These are phyloP conservation scores for Neosilurus mollespiculum DNA, from an alignment of 2,797 vertebrate species.

Conservation along the genomic window DNA sequence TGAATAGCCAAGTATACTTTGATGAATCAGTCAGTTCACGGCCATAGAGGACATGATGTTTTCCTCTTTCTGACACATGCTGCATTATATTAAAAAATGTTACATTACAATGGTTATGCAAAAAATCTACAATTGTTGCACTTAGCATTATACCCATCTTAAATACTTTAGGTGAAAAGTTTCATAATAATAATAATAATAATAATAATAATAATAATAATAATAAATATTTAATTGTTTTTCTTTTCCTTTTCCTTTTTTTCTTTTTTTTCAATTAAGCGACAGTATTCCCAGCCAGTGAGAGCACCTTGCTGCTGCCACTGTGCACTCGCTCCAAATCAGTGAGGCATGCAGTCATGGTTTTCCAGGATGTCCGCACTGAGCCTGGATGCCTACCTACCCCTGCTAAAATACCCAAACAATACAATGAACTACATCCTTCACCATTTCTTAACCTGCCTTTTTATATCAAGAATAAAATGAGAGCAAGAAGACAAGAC, in stretches of 20 bases:
- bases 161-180: not conserved
- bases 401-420: conserved; percentile 8
- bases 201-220: not conserved
- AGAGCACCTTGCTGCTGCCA: not conserved
- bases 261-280: too few species aligned
- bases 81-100: not conserved
- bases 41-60: not conserved
- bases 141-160: not conserved
- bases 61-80: not conserved
- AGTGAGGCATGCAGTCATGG: not conserved
- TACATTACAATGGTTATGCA: not conserved
- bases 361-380: not conserved
- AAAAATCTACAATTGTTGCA: not conserved
- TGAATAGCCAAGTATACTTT: not conserved
- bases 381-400: conserved; percentile 46
- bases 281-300: not conserved
- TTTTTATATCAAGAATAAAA: conserved; percentile 57
- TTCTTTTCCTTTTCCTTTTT: too few species aligned
- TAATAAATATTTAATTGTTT: not conserved
- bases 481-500: conserved; percentile 21
- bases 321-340: not conserved
- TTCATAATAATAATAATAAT: not conserved
- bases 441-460: conserved; percentile 68
- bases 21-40: not conserved
- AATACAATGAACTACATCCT: conserved; percentile 45